These are phyloP conservation scores for Julus scandinavius DNA, from an alignment of 2,888 invertebrate species.

Conservation along the genomic window DNA sequence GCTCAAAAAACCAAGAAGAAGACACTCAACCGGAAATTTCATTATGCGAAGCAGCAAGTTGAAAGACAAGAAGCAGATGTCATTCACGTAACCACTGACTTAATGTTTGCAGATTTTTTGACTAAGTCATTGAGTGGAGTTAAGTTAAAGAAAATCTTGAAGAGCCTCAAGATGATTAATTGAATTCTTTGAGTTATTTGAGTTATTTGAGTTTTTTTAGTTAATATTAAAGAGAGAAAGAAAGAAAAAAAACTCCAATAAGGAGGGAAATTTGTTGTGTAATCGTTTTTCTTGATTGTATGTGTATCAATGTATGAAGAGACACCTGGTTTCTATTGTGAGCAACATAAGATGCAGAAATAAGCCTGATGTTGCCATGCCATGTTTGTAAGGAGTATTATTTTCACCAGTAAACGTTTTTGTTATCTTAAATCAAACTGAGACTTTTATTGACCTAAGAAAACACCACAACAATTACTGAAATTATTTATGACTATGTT, in stretches of 20 bases:
- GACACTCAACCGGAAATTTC: not conserved
- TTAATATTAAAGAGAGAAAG: not conserved
- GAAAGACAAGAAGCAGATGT: not conserved
- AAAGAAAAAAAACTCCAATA: not conserved
- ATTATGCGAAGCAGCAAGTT: not conserved
- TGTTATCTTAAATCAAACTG: too few species aligned
- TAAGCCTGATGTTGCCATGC: too few species aligned
- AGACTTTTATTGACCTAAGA: too few species aligned
- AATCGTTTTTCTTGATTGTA: not conserved
- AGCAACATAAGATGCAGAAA: too few species aligned
- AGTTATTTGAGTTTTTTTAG: not conserved
- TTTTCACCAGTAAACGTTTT: not conserved
- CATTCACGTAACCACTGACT: not conserved
- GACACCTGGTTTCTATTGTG: too few species aligned
- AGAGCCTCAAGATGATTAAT: not conserved
- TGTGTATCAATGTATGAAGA: not conserved
- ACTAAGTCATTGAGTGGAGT: not conserved
- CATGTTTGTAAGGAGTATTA: too few species aligned
- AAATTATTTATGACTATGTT: too few species aligned
- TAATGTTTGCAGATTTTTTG: not conserved
- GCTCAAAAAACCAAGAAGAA: not conserved
- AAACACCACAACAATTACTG: not conserved
- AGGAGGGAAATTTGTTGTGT: not conserved
- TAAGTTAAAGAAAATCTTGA: not conserved
- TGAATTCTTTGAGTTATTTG: not conserved